Percentiles rank a stretch among this genome's conserved stretches.
phyloP scores from a whole-genome alignment of 2,888 invertebrate genomes.

The Pachliopta kotzebuea region DNA sequence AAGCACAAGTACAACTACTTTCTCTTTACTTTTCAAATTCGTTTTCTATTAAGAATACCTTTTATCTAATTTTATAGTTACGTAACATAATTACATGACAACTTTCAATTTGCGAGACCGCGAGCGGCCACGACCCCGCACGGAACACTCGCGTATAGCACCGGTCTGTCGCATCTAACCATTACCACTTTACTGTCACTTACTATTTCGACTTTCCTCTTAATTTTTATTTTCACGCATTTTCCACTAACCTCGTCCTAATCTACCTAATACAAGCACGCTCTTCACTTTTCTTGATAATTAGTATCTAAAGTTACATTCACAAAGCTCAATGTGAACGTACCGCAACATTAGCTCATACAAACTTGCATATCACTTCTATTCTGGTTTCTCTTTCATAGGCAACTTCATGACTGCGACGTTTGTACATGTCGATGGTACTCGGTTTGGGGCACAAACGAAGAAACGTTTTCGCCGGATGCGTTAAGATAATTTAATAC shows the following conservation, averaged over 20 bases:
- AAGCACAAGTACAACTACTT: background rate
- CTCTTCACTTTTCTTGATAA: constrained; percentile 48
- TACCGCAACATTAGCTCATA: constrained; percentile 35
- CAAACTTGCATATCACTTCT: constrained; percentile 44
- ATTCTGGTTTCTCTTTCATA: constrained; percentile 42
- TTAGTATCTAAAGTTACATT: constrained; percentile 12
- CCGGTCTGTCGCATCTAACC: constrained; percentile 66
- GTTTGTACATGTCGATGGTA: constrained; percentile 29
- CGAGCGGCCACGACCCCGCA: constrained; percentile 65
- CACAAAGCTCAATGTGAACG: constrained; percentile 33
- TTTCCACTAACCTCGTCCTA: constrained; percentile 68
- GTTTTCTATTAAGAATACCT: no score
- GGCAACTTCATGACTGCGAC: constrained; percentile 41
- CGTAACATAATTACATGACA: constrained; percentile 39
- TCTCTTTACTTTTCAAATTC: no score
- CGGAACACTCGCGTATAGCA: constrained; percentile 76
- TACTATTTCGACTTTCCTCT: constrained; percentile 70
- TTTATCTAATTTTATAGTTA: no score
- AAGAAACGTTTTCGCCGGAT: constrained; percentile 24
- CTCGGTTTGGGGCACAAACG: background rate
- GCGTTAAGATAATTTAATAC: background rate
- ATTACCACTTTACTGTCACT: constrained; percentile 76
- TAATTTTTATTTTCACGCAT: constrained; percentile 70
- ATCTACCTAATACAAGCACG: constrained; percentile 62
- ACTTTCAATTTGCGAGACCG: constrained; percentile 27